These are phyloP conservation scores for Phyllostomus hastatus DNA, from an alignment of 2,113 vertebrate genomes.

Conservation along the genomic window DNA sequence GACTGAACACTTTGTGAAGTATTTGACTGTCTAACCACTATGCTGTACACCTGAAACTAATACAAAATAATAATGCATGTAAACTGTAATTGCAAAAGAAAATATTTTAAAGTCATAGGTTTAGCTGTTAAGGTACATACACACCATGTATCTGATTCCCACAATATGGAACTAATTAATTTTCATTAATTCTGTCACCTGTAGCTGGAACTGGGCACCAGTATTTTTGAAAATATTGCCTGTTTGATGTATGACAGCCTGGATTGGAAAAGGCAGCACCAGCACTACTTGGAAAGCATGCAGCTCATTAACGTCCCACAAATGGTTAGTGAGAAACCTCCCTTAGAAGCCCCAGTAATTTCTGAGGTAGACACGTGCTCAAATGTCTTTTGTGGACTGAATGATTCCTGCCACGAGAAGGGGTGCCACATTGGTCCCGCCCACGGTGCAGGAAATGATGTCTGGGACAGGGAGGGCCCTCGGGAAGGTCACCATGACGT, in stretches of 20 bases:
- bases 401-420: background rate
- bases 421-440: background rate
- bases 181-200: conserved; percentile 73
- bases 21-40: background rate
- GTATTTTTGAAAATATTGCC: conserved; percentile 88
- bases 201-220: conserved; percentile 84
- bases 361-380: conserved; percentile 70
- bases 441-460: background rate
- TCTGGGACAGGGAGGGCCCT: too few species aligned
- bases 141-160: background rate
- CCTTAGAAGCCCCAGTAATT: background rate
- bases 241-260: conserved; percentile 90
- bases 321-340: conserved; percentile 35
- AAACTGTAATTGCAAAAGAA: background rate
- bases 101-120: background rate
- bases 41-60: background rate
- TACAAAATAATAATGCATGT: background rate
- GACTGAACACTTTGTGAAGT: background rate
- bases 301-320: conserved; percentile 82
- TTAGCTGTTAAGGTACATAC: background rate
- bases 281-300: conserved; percentile 85
- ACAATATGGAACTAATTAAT: background rate
- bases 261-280: conserved; percentile 90
- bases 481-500: background rate
- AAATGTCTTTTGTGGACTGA: background rate